Evolutionary conservation across 1,140 invertebrate species (phyloP).

Genomic region (Wiebesia pumilae): DNA sequence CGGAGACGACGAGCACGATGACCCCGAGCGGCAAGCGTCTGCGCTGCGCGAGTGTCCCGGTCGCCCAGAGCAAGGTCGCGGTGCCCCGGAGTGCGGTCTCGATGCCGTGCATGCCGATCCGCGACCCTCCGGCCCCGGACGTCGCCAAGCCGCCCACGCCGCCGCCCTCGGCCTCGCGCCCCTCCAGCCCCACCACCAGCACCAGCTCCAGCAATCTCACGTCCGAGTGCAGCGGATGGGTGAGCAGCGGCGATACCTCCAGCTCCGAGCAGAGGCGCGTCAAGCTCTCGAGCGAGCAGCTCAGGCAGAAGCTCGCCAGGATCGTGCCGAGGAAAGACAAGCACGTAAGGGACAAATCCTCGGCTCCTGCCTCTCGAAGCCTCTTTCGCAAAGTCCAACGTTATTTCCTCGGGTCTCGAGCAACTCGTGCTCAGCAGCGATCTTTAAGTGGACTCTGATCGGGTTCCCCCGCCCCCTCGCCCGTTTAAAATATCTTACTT

Average conservation of each 20-base stretch:
- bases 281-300: constrained; percentile 66
- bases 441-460: too few relatives aligned
- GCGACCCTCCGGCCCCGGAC: constrained; percentile 60
- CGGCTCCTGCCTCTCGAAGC: too few relatives aligned
- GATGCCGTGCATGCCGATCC: constrained; percentile 72
- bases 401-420: too few relatives aligned
- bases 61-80: constrained; percentile 68
- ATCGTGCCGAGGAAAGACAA: constrained; percentile 76
- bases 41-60: constrained; percentile 72
- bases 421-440: too few relatives aligned
- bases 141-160: constrained; percentile 47
- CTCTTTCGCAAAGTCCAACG: too few relatives aligned
- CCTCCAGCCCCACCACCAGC: constrained; percentile 70
- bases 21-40: constrained; percentile 57
- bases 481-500: too few relatives aligned
- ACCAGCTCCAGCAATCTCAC: constrained; percentile 81
- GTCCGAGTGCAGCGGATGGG: constrained; percentile 86
- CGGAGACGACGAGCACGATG: not conserved
- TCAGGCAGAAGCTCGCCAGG: constrained; percentile 68
- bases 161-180: constrained; percentile 68
- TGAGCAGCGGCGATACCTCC: constrained; percentile 78
- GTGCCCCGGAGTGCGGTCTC: constrained; percentile 72
- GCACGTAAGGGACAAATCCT: constrained; percentile 44
- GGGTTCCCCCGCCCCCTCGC: too few relatives aligned
- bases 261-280: constrained; percentile 77